Evolutionary conservation across 2,113 vertebrate species (phyloP).

Genomic region (Microtus pennsylvanicus): DNA sequence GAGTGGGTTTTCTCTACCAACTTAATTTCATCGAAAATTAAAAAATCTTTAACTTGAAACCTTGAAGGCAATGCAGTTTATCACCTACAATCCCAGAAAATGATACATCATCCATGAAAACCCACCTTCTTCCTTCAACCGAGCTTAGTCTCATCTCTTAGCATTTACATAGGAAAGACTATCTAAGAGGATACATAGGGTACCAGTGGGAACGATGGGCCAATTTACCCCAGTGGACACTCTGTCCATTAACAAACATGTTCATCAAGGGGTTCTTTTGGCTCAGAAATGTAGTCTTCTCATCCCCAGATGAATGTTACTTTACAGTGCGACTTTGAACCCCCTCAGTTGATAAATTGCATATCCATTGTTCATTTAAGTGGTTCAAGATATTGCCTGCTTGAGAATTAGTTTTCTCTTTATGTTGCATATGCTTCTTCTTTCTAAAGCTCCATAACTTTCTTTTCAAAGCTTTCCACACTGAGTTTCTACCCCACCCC

Average conservation of each 20-base stretch:
- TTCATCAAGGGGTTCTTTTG: background rate
- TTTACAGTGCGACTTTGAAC: background rate
- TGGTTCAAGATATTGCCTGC: background rate
- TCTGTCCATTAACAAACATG: background rate
- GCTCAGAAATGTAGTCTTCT: background rate
- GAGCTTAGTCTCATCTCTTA: background rate
- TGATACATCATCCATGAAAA: background rate
- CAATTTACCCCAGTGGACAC: background rate
- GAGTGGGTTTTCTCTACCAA: background rate
- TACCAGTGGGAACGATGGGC: background rate
- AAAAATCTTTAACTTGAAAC: background rate
- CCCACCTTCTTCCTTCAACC: rapidly evolving
- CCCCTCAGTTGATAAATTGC: background rate
- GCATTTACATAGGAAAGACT: background rate
- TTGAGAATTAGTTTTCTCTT: background rate
- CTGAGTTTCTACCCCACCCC: background rate
- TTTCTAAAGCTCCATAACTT: background rate
- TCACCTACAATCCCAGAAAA: background rate
- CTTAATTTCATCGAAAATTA: background rate
- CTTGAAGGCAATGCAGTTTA: background rate
- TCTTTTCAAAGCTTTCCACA: conserved; percentile 39
- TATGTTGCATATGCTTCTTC: background rate
- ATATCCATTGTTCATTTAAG: background rate
- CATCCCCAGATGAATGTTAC: background rate
- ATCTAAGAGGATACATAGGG: background rate